Evolutionary conservation across 1,140 invertebrate genomes (phyloP).

Genomic region (Gonatopus flavifemur): DNA sequence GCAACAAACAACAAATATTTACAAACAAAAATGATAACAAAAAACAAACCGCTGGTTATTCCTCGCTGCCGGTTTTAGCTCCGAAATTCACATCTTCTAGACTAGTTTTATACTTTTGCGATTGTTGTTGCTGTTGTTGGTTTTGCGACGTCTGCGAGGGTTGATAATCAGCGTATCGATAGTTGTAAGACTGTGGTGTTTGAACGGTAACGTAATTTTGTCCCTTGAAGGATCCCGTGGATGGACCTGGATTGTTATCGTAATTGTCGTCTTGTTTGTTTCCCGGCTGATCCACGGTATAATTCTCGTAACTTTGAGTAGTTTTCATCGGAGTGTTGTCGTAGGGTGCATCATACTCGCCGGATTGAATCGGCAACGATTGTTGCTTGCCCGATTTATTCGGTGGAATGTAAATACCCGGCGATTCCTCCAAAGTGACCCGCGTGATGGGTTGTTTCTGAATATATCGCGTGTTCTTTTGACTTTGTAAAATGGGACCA

Average conservation of each 20-base stretch:
- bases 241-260: slow-evolving; percentile 21
- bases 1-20: too few relatives aligned
- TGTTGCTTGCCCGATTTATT: slow-evolving; percentile 25
- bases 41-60: too few relatives aligned
- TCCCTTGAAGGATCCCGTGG: slow-evolving; percentile 25
- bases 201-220: slow-evolving; percentile 34
- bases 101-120: slow-evolving; percentile 30
- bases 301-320: slow-evolving; percentile 10
- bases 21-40: too few relatives aligned
- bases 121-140: slow-evolving; percentile 17
- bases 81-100: slow-evolving; percentile 38
- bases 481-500: not conserved
- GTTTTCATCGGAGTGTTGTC: slow-evolving; percentile 13
- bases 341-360: slow-evolving; percentile 41
- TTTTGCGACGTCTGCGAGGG: slow-evolving; percentile 21
- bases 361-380: slow-evolving; percentile 11
- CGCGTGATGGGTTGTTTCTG: slow-evolving; percentile 19
- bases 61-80: too few relatives aligned
- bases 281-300: slow-evolving; percentile 4
- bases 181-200: slow-evolving; percentile 34
- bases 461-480: slow-evolving; percentile 31
- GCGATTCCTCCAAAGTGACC: slow-evolving; percentile 36
- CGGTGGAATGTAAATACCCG: slow-evolving; percentile 34
- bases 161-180: slow-evolving; percentile 42
- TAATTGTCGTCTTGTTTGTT: slow-evolving; percentile 20